Conservation (phyloP, 2,113 vertebrate genomes). For the Diadophis punctatus region DNA sequence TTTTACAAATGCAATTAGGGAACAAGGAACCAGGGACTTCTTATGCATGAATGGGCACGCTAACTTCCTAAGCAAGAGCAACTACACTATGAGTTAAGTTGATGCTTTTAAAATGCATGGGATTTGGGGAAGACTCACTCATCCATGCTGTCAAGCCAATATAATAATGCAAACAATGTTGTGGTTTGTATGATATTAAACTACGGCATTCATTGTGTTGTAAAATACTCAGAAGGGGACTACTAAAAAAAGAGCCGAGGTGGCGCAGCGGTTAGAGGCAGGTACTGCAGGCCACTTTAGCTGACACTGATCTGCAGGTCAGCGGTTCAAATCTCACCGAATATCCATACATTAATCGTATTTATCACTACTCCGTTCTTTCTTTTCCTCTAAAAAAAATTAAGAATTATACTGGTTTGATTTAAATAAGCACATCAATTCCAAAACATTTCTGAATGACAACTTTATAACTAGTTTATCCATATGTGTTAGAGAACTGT, state of each 20-base stretch:
- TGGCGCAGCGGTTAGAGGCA: too few species aligned
- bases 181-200: background rate
- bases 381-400: background rate
- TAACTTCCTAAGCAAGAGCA: background rate
- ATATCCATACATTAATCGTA: background rate
- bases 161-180: background rate
- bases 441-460: background rate
- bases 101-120: background rate
- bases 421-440: background rate
- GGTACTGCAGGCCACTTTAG: too few species aligned
- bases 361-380: background rate
- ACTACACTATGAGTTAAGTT: background rate
- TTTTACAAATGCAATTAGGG: background rate
- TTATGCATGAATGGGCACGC: background rate
- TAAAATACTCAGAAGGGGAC: background rate
- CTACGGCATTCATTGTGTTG: background rate
- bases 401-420: background rate
- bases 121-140: background rate
- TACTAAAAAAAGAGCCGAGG: too few species aligned
- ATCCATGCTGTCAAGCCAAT: background rate
- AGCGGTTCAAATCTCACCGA: too few species aligned
- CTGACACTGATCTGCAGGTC: too few species aligned
- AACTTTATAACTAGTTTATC: background rate
- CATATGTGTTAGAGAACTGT: background rate
- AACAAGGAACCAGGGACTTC: background rate